These are phyloP conservation scores for Phalacrocorax aristotelis DNA, from an alignment of 2,113 vertebrate species.

Conservation along the genomic window DNA sequence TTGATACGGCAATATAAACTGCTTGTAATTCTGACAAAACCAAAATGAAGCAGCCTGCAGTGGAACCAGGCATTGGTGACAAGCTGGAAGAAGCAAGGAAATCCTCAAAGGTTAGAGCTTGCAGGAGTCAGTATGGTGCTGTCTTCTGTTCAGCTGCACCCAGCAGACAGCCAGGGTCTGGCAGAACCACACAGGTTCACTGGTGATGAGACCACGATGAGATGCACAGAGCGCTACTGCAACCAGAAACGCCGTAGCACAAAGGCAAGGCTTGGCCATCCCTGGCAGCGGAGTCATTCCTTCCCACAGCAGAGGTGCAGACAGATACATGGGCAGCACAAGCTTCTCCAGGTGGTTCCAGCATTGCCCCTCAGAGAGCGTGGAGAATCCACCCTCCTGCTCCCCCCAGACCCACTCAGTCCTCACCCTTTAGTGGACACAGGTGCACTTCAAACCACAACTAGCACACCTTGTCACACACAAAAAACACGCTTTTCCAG, in stretches of 20 bases:
- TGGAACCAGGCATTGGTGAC: background rate
- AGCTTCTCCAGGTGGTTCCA: background rate
- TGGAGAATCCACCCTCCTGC: background rate
- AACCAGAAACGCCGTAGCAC: background rate
- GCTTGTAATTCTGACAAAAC: background rate
- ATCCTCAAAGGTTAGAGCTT: too few species aligned
- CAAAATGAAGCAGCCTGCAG: background rate
- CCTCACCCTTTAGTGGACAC: background rate
- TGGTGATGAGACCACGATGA: background rate
- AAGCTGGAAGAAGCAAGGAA: background rate
- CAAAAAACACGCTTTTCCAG: background rate
- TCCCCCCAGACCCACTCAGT: background rate
- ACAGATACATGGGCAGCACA: accelerated
- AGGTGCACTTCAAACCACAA: background rate
- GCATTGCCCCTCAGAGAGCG: accelerated
- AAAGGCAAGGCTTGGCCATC: background rate
- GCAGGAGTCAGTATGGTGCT: background rate
- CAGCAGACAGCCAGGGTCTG: background rate
- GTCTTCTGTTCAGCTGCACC: background rate
- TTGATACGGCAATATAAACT: background rate
- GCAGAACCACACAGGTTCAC: accelerated
- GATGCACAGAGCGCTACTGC: background rate
- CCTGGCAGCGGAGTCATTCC: background rate
- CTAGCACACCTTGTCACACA: background rate
- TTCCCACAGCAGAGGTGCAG: background rate